phyloP scores from a whole-genome alignment of 2,888 invertebrate genomes.

The Hololepta plana region DNA sequence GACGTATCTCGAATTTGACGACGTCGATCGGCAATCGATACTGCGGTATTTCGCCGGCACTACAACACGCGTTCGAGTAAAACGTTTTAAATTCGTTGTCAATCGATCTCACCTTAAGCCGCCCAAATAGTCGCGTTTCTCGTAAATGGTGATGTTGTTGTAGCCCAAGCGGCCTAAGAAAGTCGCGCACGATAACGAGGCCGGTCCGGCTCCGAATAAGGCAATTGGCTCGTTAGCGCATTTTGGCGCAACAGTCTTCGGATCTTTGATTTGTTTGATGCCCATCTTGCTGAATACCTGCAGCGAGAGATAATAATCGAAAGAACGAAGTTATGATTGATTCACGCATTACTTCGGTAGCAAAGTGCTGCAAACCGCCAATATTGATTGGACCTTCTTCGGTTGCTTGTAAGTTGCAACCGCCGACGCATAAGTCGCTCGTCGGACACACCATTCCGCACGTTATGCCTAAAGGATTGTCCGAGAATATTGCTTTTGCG shows the following conservation, averaged over 20 bases:
- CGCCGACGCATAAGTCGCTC: constrained; percentile 94
- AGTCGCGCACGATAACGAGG: constrained; percentile 90
- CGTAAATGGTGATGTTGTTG: constrained; percentile 77
- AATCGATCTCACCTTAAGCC: constrained; percentile 56
- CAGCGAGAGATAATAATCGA: not conserved
- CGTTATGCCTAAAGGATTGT: constrained; percentile 88
- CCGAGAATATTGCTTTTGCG: constrained; percentile 87
- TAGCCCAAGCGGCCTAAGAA: constrained; percentile 91
- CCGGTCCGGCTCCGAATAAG: constrained; percentile 88
- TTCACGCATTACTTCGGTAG: constrained; percentile 79
- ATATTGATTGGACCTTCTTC: constrained; percentile 99
- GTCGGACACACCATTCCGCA: constrained; percentile 99
- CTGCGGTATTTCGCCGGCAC: constrained; percentile 92
- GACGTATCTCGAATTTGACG: constrained; percentile 80
- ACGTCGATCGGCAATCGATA: constrained; percentile 86
- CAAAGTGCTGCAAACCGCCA: constrained; percentile 94
- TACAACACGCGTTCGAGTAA: constrained; percentile 24
- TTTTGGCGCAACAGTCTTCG: constrained; percentile 38
- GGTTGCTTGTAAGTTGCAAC: constrained; percentile 87
- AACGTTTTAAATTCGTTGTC: not conserved
- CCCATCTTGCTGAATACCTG: constrained; percentile 91
- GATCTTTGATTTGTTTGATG: constrained; percentile 70
- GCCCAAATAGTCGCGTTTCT: constrained; percentile 71
- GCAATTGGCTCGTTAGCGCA: constrained; percentile 57
- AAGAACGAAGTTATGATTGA: constrained; percentile 3